Evolutionary conservation across 1,140 invertebrate species (phyloP).

Genomic region (silkworm (Bombyx mori)): DNA sequence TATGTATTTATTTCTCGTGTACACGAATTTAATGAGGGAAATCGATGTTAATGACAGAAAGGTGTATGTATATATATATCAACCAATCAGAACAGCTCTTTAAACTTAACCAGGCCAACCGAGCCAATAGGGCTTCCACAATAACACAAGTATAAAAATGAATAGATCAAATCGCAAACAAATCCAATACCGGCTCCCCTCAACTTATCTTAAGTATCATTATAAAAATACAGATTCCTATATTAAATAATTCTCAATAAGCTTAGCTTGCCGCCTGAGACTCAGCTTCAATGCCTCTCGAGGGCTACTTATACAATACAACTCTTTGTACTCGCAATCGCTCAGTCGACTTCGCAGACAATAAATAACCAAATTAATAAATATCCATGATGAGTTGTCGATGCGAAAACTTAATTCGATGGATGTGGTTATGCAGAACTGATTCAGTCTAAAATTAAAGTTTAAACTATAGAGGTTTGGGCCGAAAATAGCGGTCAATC

Average conservation of each 20-base stretch:
- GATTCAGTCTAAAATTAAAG: too few relatives aligned
- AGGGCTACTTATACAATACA: slow-evolving; percentile 24
- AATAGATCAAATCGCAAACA: too few relatives aligned
- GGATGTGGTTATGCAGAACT: too few relatives aligned
- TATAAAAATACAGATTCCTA: slow-evolving; percentile 70
- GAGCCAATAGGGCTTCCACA: slow-evolving; percentile 44
- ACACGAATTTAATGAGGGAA: background rate
- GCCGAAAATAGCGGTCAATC: too few relatives aligned
- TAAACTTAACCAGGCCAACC: slow-evolving; percentile 51
- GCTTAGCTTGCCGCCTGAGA: slow-evolving; percentile 63
- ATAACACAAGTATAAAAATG: slow-evolving; percentile 29
- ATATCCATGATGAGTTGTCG: too few relatives aligned
- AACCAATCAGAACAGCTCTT: slow-evolving; percentile 5
- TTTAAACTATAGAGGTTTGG: too few relatives aligned
- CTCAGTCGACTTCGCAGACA: too few relatives aligned
- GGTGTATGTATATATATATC: background rate
- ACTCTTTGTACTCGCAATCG: too few relatives aligned
- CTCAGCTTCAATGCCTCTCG: slow-evolving; percentile 57
- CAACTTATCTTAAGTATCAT: slow-evolving; percentile 52
- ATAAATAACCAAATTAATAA: too few relatives aligned
- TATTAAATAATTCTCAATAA: slow-evolving; percentile 61
- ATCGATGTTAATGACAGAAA: background rate
- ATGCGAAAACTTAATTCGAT: too few relatives aligned
- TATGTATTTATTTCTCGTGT: too few relatives aligned
- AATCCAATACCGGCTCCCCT: background rate